These are phyloP conservation scores for Drosophila koepferae DNA, from an alignment of 2,888 invertebrate species.

Conservation along the genomic window DNA sequence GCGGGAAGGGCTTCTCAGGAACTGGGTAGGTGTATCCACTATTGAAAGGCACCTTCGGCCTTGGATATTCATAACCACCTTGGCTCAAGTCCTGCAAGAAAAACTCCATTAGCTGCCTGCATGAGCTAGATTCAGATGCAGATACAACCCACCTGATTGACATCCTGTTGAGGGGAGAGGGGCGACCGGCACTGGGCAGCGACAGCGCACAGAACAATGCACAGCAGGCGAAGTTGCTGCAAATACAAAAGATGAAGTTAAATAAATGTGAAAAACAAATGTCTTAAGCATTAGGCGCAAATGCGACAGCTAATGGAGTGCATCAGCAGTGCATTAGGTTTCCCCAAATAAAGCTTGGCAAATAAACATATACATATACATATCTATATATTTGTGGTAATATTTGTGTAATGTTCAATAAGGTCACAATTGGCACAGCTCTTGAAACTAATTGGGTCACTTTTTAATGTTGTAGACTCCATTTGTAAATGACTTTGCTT, in stretches of 20 bases:
- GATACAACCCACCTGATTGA: constrained; percentile 22
- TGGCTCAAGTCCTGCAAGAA: constrained; percentile 36
- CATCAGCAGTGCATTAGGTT: constrained; percentile 36
- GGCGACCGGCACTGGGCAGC: constrained; percentile 52
- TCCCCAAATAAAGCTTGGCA: constrained; percentile 51
- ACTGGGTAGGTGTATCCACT: constrained; percentile 75
- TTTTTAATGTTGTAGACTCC: constrained; percentile 16
- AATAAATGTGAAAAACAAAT: constrained; percentile 32
- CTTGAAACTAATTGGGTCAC: constrained; percentile 43
- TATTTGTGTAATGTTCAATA: constrained; percentile 20
- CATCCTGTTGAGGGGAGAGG: constrained; percentile 19
- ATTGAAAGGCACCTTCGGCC: constrained; percentile 62
- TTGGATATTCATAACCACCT: constrained; percentile 72
- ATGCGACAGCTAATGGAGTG: constrained; percentile 36
- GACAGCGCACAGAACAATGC: constrained; percentile 61
- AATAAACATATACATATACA: neutral
- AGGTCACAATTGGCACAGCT: constrained; percentile 33
- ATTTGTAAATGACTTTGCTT: constrained; percentile 38
- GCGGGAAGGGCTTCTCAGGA: constrained; percentile 71
- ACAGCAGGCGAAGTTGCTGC: constrained; percentile 66
- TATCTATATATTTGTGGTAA: constrained; percentile 1
- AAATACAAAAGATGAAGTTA: constrained; percentile 21
- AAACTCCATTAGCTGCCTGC: neutral
- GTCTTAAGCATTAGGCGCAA: constrained; percentile 27
- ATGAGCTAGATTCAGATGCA: too few species aligned